A percentile compares a stretch with the other conserved stretches of the same genome.
These are phyloP conservation scores for Falco novaeseelandiae DNA, from an alignment of 2,797 vertebrate genomes.

Conservation along the genomic window DNA sequence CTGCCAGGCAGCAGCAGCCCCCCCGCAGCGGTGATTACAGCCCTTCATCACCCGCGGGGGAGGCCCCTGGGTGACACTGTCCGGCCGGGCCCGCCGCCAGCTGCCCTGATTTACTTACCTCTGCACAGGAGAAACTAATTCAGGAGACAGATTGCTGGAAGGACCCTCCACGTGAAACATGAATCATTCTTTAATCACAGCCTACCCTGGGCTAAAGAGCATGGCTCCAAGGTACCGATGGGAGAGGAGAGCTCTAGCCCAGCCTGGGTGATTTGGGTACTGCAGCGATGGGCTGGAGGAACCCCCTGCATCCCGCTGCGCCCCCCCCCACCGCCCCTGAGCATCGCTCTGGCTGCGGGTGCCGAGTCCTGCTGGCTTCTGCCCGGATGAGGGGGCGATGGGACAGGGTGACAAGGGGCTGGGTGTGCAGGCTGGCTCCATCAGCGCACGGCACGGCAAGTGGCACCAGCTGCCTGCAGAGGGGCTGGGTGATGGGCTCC, in stretches of 20 bases:
- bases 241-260: background rate
- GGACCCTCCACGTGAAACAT: slow-evolving; percentile 78
- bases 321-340: background rate
- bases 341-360: fast-evolving
- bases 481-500: background rate
- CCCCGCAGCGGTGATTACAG: slow-evolving; percentile 70
- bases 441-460: fast-evolving
- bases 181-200: slow-evolving; percentile 91
- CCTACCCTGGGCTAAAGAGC: slow-evolving; percentile 75
- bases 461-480: fast-evolving
- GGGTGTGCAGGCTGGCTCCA: background rate
- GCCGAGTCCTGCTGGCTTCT: background rate
- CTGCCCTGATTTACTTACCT: slow-evolving; percentile 85
- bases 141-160: slow-evolving; percentile 84
- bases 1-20: slow-evolving; percentile 43
- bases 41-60: slow-evolving; percentile 77
- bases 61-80: slow-evolving; percentile 76
- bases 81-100: slow-evolving; percentile 77
- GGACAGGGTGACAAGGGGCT: background rate
- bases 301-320: fast-evolving
- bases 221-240: slow-evolving; percentile 1
- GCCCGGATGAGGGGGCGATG: fast-evolving
- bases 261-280: background rate
- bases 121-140: slow-evolving; percentile 80
- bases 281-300: background rate